phyloP scores from a whole-genome alignment of 2,888 invertebrate genomes.

The Drosophila bunnanda region DNA sequence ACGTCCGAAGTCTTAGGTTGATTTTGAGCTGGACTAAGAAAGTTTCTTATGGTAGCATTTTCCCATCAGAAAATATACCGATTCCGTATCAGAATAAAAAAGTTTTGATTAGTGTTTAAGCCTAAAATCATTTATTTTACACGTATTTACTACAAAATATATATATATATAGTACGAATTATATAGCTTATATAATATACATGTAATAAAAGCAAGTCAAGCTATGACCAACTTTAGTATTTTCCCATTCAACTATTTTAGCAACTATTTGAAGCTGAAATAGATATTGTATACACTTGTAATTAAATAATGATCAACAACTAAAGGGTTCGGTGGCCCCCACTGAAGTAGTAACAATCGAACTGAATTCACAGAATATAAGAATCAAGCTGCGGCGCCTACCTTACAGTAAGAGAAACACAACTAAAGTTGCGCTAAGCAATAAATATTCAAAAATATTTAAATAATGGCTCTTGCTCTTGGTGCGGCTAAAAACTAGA shows the following conservation, averaged over 20 bases:
- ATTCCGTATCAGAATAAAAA: constrained; percentile 10
- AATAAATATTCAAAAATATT: constrained; percentile 42
- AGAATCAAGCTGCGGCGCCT: constrained; percentile 13
- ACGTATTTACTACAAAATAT: constrained; percentile 56
- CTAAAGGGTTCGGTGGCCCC: constrained; percentile 20
- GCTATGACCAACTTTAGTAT: constrained; percentile 25
- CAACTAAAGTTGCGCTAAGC: constrained; percentile 11
- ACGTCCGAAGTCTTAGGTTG: background rate
- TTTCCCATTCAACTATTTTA: constrained; percentile 38
- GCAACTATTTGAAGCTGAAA: constrained; percentile 32
- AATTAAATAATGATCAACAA: constrained; percentile 58
- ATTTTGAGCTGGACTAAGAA: background rate
- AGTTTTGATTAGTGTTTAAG: constrained; percentile 50
- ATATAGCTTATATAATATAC: constrained; percentile 44
- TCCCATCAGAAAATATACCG: background rate
- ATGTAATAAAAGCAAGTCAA: constrained; percentile 48
- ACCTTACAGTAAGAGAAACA: constrained; percentile 21
- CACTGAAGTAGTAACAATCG: constrained; percentile 24
- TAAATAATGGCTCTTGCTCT: constrained; percentile 25
- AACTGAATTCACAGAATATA: constrained; percentile 15
- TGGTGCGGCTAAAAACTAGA: constrained; percentile 31
- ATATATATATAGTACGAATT: constrained; percentile 46
- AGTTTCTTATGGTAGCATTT: background rate
- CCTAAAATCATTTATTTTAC: constrained; percentile 72
- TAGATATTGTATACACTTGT: constrained; percentile 27